Percentiles rank a stretch among this genome's conserved stretches.
Evolutionary conservation across 2,113 vertebrate genomes (phyloP).

Genomic region (Riparia riparia): DNA sequence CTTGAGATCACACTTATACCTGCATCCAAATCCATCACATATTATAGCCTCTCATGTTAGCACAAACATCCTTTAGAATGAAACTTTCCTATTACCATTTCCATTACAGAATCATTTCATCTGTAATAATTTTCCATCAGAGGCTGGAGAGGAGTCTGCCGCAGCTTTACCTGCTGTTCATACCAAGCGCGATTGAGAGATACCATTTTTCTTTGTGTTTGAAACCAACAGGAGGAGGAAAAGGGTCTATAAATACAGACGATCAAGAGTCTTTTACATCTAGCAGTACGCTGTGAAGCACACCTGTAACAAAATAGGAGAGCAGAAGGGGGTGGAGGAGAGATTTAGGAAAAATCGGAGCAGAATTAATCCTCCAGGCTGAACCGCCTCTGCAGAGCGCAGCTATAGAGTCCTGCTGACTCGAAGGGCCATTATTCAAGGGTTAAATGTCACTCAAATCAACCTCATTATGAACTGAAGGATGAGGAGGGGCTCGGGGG

Average conservation of each 20-base stretch:
- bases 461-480: slow-evolving; percentile 74
- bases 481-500: slow-evolving; percentile 57
- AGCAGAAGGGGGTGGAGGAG: not conserved
- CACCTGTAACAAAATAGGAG: slow-evolving; percentile 73
- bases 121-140: slow-evolving; percentile 68
- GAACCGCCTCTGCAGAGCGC: not conserved
- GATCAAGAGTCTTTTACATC: slow-evolving; percentile 73
- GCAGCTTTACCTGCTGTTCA: slow-evolving; percentile 66
- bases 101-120: slow-evolving; percentile 66
- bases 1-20: slow-evolving; percentile 8
- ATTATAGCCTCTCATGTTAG: slow-evolving; percentile 28
- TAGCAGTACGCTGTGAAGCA: slow-evolving; percentile 13
- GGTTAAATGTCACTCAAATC: slow-evolving; percentile 82
- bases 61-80: slow-evolving; percentile 46
- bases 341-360: slow-evolving; percentile 50
- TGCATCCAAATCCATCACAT: slow-evolving; percentile 37
- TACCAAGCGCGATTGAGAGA: slow-evolving; percentile 53
- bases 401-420: not conserved
- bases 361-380: slow-evolving; percentile 62
- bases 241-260: slow-evolving; percentile 71
- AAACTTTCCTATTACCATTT: slow-evolving; percentile 58
- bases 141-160: slow-evolving; percentile 57
- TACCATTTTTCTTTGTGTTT: slow-evolving; percentile 79
- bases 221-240: slow-evolving; percentile 65
- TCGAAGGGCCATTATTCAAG: slow-evolving; percentile 70